Evolutionary conservation across 2,113 vertebrate genomes (phyloP), one percentile per base, ranked within the genome.

Genomic region (Willisornis vidua): DNA sequence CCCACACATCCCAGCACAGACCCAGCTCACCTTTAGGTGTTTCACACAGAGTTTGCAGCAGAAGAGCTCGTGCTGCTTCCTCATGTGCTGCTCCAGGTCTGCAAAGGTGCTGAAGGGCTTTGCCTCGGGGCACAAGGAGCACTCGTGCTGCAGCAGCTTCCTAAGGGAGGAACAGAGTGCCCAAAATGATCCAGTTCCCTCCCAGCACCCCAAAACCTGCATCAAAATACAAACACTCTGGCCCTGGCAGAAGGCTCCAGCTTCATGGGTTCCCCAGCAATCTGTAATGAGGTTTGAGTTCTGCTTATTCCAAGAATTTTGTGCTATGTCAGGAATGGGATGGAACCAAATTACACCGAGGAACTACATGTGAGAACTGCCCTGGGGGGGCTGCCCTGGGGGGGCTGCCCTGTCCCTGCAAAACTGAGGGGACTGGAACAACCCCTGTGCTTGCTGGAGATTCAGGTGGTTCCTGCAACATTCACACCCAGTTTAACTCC

Each of bases 81-180:
- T 98, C 99, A 99, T 99, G 95, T 99, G 99, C 68, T 99, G 98
- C n/a, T 99, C 99, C 92, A 99, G 97, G 85, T 99, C 99, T 72
- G 98, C 98, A 79, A 99, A 98, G 94, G 98, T 98, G 84, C 97
- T 98, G 89, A 99, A 99, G 2, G 99, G 97, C 35, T 98, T 98
- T 29, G 97, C 94, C 18, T 99, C 99, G 1, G 98, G 97, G 94
- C 99, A 99, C 65, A 97, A 88, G 5, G 98, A 97, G 91, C 99
- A 99, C 59, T 99, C 98, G 0, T 99, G 98, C 84, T 99, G 97
- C 94, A 99, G 96, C 94, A 99, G 98, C 95, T 98, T 98, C 98
- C 99, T 99, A 78, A 63, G 74, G 81, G 85, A 87, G 14, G 77
- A 29, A 89, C 51, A 89, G 61, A 84, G 35, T 45, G 55, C 66